Percentiles rank a stretch among this genome's conserved stretches.
These are phyloP conservation scores for Pteronotus mesoamericanus DNA, from an alignment of 2,797 vertebrate species.

Conservation along the genomic window DNA sequence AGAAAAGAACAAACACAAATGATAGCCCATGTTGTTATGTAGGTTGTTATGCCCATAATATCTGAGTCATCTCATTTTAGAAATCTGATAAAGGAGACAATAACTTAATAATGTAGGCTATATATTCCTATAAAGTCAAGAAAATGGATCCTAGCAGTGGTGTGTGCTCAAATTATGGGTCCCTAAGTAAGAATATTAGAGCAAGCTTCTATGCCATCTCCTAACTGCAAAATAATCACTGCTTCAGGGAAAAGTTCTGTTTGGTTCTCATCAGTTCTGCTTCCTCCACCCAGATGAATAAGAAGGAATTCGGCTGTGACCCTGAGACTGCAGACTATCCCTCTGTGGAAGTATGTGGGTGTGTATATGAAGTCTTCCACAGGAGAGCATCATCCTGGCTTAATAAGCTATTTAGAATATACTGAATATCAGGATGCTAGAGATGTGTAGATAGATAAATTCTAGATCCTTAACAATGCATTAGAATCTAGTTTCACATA, in stretches of 20 bases:
- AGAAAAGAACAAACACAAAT: slow-evolving; percentile 34
- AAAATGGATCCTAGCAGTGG: slow-evolving; percentile 54
- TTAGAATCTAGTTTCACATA: slow-evolving; percentile 8
- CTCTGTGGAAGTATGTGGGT: not conserved
- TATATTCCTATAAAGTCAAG: slow-evolving; percentile 60
- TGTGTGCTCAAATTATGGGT: not conserved
- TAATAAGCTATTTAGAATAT: not conserved
- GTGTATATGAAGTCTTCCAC: not conserved
- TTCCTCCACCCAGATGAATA: not conserved
- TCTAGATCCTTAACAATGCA: not conserved
- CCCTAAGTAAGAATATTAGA: slow-evolving; percentile 30
- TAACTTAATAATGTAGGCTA: slow-evolving; percentile 45
- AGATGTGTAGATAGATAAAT: not conserved
- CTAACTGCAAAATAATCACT: slow-evolving; percentile 38
- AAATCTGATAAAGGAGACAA: slow-evolving; percentile 58
- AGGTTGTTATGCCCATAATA: slow-evolving; percentile 13
- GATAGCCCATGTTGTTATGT: not conserved
- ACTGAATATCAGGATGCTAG: not conserved
- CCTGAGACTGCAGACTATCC: not conserved
- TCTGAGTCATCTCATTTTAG: slow-evolving; percentile 58
- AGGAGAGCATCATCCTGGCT: not conserved
- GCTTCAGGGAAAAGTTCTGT: slow-evolving; percentile 7
- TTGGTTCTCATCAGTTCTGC: not conserved
- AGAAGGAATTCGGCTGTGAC: not conserved
- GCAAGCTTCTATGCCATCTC: slow-evolving; percentile 41